Conservation (phyloP, 2,888 invertebrate species). For the Neria commutata region DNA sequence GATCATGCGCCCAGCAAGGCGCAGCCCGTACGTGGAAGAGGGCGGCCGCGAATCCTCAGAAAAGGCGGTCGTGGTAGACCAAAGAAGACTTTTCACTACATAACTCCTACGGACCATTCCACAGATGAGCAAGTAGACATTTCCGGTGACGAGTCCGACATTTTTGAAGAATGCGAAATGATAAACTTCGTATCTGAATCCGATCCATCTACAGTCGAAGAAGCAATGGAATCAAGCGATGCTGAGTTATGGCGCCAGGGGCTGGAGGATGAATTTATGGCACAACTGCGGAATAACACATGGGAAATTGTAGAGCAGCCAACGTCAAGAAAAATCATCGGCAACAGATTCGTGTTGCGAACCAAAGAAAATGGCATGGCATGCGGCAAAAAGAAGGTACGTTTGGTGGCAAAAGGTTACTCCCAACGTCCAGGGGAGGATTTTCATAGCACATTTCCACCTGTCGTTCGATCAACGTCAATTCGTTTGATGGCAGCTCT, state of each 20-base stretch:
- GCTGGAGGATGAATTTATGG: constrained; percentile 30
- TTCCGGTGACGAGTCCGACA: neutral
- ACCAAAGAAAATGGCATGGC: constrained; percentile 18
- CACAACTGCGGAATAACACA: constrained; percentile 25
- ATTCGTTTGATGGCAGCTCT: constrained; percentile 22
- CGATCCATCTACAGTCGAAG: constrained; percentile 13
- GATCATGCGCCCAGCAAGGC: neutral
- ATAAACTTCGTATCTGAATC: constrained; percentile 2
- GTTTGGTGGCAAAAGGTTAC: constrained; percentile 32
- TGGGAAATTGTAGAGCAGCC: constrained; percentile 29
- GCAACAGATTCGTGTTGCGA: constrained; percentile 22
- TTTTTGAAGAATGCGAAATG: constrained; percentile 24
- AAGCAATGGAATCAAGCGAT: constrained; percentile 10
- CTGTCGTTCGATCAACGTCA: constrained; percentile 23
- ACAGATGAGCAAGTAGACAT: neutral
- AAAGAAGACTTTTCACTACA: constrained; percentile 12
- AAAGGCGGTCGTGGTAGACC: constrained; percentile 17
- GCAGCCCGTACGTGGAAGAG: constrained; percentile 19
- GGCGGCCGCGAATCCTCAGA: constrained; percentile 23
- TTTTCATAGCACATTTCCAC: constrained; percentile 25
- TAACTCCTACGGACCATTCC: neutral
- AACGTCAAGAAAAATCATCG: constrained; percentile 21
- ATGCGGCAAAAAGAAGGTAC: constrained; percentile 22
- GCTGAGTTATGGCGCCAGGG: constrained; percentile 20
- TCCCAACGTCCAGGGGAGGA: constrained; percentile 28